Evolutionary conservation across 2,888 invertebrate species (phyloP), one percentile per base, ranked within the genome.

Genomic region (Lottia scabra): DNA sequence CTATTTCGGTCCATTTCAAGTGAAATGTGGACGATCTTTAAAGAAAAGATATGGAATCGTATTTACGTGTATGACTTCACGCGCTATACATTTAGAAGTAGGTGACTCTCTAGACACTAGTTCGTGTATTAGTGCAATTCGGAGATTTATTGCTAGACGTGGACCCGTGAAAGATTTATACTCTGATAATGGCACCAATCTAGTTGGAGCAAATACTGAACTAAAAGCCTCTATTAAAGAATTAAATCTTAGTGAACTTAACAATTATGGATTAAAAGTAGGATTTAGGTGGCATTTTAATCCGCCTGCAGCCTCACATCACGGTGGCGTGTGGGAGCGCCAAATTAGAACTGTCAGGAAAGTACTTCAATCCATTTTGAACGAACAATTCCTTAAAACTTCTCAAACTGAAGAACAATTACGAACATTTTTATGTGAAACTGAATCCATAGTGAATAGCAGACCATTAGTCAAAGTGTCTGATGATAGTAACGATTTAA

Each of bases 251-350:
- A 43, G 43, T 8, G 44, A 68, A 15, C 74, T 78, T 30, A n/a
- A 48, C 13, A 45, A 75, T 16, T 48, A 65, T 48, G 38, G 75
- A 56, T 3, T 63, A n/a, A 67, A 75, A 27, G 69, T 68, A 19
- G 48, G 27, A n/a, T 71, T 80, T 26, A 38, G 46, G 13, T 80
- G 77, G 74, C 56, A 70, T 38, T 77, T 75, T 44, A 78, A 77
- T 43, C 77, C 73, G 12, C 78, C 80, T 23, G n/a, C n/a, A n/a
- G n/a, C n/a, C n/a, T n/a, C n/a, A n/a, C n/a, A n/a, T n/a, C n/a
- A n/a, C n/a, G n/a, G 76, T 15, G 78, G 79, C 19, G 65, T 76
- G 15, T 79, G 76, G 76, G 76, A 79, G 71, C 43, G 79, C 43
- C 45, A 72, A 26, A 78, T 78, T 44, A 45, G 79, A 62, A 65